Evolutionary conservation across 1,140 invertebrate species (phyloP).

Genomic region (Drosophila triauraria): DNA sequence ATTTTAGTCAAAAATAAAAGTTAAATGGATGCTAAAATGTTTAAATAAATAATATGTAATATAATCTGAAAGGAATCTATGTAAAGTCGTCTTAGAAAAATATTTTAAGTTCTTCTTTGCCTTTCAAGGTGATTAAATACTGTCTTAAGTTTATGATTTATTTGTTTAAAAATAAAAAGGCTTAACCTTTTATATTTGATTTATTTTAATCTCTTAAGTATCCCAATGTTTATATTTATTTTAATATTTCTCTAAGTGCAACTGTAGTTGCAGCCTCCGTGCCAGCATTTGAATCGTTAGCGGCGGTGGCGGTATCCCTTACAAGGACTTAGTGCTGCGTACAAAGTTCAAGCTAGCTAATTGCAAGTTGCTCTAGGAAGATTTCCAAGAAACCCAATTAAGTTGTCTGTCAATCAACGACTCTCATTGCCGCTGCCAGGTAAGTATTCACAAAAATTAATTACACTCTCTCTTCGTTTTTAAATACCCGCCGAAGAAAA

Average conservation of each 20-base stretch:
- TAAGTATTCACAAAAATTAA: constrained; percentile 59
- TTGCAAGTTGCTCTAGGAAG: constrained; percentile 66
- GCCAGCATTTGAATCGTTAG: constrained; percentile 11
- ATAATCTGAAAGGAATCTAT: no score
- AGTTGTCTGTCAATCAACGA: constrained; percentile 79
- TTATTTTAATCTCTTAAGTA: no score
- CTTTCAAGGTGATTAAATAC: no score
- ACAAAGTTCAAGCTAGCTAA: constrained; percentile 61
- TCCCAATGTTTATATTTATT: not conserved
- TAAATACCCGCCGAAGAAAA: constrained; percentile 20
- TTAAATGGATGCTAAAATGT: not conserved
- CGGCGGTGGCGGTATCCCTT: constrained; percentile 3
- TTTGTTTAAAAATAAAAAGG: no score
- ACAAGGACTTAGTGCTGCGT: constrained; percentile 10
- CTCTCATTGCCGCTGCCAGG: constrained; percentile 29
- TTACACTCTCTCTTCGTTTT: constrained; percentile 50
- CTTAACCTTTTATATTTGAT: no score
- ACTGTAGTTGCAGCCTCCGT: constrained; percentile 28
- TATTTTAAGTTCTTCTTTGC: no score
- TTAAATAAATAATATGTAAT: not conserved
- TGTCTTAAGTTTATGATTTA: no score
- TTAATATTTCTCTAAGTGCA: not conserved
- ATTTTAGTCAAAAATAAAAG: not conserved
- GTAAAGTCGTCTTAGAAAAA: no score
- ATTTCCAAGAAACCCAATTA: constrained; percentile 76